Conservation (phyloP, 1,140 invertebrate species). For the Chrysoperla carnea region DNA sequence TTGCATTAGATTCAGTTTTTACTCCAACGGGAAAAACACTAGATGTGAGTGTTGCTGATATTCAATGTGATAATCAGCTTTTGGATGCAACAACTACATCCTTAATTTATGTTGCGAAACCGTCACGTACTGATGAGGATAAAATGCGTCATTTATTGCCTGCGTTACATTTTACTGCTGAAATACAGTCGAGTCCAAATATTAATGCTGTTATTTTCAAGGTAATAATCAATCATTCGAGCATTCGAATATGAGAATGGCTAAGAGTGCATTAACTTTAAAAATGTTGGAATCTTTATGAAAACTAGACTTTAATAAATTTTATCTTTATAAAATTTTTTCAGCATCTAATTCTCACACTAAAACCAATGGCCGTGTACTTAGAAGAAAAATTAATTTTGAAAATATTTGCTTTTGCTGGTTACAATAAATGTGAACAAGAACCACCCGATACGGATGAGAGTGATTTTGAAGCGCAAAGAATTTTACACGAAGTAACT, state of each 20-base stretch:
- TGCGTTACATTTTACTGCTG: conserved; percentile 43
- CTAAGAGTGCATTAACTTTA: too few relatives aligned
- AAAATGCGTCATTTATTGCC: conserved; percentile 23
- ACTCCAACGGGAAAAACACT: conserved; percentile 37
- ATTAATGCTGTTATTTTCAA: conserved; percentile 61
- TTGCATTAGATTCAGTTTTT: conserved; percentile 45
- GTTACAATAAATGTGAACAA: conserved; percentile 41
- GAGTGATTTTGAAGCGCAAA: conserved; percentile 54
- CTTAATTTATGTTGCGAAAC: conserved; percentile 50
- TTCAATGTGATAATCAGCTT: conserved; percentile 86
- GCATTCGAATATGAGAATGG: too few relatives aligned
- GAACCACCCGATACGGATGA: conserved; percentile 37
- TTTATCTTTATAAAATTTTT: too few relatives aligned
- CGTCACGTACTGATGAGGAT: conserved; percentile 14
- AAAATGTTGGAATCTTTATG: too few relatives aligned
- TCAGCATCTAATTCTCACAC: conserved; percentile 60
- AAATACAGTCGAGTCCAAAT: conserved; percentile 49
- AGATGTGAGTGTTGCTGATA: conserved; percentile 54
- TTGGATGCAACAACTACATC: conserved; percentile 70
- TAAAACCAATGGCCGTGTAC: conserved; percentile 70
- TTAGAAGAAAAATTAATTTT: conserved; percentile 79
- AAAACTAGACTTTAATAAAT: too few relatives aligned
- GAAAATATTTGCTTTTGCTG: conserved; percentile 47
- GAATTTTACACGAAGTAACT: conserved; percentile 60
- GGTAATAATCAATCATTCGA: conserved; percentile 21